Percentiles rank a stretch among this genome's conserved stretches.
Evolutionary conservation across 2,113 vertebrate genomes (phyloP).

Genomic region (Scartelaos histophorus): DNA sequence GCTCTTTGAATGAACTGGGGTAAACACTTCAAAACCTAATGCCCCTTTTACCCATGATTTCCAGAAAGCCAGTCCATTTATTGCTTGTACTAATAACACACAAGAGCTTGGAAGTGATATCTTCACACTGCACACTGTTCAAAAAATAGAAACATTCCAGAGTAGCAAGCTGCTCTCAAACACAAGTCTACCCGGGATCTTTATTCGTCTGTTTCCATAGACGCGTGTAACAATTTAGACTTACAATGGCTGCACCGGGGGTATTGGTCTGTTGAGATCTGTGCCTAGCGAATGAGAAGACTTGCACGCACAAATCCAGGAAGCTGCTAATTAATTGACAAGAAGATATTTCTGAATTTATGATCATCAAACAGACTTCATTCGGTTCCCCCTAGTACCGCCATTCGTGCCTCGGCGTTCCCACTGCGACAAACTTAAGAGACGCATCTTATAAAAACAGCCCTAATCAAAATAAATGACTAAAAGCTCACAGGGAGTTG

Average conservation of each 20-base stretch:
- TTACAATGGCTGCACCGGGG: slow-evolving; percentile 55
- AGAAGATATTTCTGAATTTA: slow-evolving; percentile 67
- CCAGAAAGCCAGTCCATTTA: slow-evolving; percentile 30
- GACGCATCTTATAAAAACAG: slow-evolving; percentile 75
- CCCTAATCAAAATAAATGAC: slow-evolving; percentile 77
- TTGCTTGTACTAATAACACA: slow-evolving; percentile 39
- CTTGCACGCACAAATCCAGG: slow-evolving; percentile 42
- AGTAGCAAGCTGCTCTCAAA: slow-evolving; percentile 50
- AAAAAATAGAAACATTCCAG: slow-evolving; percentile 2
- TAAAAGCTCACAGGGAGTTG: slow-evolving; percentile 68
- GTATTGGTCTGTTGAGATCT: slow-evolving; percentile 63
- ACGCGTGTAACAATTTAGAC: slow-evolving; percentile 52
- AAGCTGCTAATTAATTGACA: slow-evolving; percentile 74
- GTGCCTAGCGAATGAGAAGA: slow-evolving; percentile 51
- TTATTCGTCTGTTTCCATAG: slow-evolving; percentile 49
- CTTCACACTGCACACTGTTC: slow-evolving; percentile 44
- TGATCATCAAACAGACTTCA: slow-evolving; percentile 76
- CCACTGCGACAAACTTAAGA: slow-evolving; percentile 66
- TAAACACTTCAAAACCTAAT: no score
- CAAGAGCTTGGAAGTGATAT: slow-evolving; percentile 37
- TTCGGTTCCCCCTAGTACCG: slow-evolving; percentile 48
- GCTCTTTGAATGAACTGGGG: no score
- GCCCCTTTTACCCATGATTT: no score
- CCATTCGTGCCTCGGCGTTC: slow-evolving; percentile 53
- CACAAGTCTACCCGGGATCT: slow-evolving; percentile 65